Conservation (phyloP, 1,140 invertebrate species). For the Pantala flavescens region DNA sequence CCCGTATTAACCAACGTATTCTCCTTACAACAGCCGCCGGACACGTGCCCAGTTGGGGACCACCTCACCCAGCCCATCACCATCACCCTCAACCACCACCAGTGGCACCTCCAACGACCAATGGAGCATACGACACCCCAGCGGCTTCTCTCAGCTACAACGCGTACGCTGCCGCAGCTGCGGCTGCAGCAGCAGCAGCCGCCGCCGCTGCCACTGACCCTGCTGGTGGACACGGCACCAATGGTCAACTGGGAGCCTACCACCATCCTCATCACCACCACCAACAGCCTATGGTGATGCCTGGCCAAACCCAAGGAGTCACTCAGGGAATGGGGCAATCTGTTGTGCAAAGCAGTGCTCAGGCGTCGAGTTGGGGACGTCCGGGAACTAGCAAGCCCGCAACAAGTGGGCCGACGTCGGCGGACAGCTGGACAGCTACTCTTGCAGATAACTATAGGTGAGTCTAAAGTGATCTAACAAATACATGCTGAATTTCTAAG, state of each 20-base stretch:
- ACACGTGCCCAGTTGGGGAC: background rate
- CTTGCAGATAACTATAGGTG: conserved; percentile 13
- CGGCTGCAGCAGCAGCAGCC: background rate
- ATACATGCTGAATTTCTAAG: background rate
- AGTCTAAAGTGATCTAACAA: background rate
- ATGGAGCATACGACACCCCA: background rate
- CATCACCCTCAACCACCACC: background rate
- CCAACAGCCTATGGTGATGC: conserved; percentile 9
- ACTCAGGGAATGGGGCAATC: background rate
- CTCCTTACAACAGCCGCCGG: background rate
- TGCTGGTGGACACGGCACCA: no score
- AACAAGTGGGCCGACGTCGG: background rate
- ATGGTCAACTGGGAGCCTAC: background rate
- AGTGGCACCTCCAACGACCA: background rate
- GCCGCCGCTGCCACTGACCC: background rate
- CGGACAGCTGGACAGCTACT: background rate
- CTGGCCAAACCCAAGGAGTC: background rate
- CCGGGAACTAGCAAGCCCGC: background rate
- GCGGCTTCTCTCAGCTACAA: background rate
- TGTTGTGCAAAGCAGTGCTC: background rate
- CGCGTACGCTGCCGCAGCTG: conserved; percentile 8
- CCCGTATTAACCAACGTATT: no score
- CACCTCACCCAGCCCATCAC: background rate
- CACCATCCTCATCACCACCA: background rate
- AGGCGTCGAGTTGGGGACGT: background rate